phyloP scores from a whole-genome alignment of 2,888 invertebrate species.

The Pardosa pseudoannulata region DNA sequence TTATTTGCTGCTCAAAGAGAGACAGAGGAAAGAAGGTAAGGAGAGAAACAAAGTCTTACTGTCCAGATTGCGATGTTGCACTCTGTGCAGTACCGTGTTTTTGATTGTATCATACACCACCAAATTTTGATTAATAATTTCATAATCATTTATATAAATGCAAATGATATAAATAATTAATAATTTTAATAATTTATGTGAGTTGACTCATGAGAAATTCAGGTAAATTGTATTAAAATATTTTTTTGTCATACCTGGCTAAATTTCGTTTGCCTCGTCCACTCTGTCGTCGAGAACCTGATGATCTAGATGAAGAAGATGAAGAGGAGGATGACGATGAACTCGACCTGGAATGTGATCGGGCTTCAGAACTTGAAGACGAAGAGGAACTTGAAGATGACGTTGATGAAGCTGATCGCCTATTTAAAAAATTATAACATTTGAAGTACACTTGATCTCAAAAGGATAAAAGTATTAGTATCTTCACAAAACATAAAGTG shows the following conservation, averaged over 20 bases:
- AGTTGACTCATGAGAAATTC: not conserved
- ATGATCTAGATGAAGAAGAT: conserved; percentile 82
- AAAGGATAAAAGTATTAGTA: no score
- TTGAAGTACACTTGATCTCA: no score
- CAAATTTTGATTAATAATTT: not conserved
- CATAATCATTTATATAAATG: not conserved
- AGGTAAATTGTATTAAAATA: not conserved
- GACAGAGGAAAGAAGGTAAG: conserved; percentile 1
- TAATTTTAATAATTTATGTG: not conserved
- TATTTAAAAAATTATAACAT: conserved; percentile 2
- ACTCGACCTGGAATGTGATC: conserved; percentile 75
- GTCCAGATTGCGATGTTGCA: conserved; percentile 11
- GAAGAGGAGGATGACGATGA: conserved; percentile 83
- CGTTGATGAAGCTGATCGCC: conserved; percentile 44
- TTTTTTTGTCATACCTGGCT: conserved; percentile 46
- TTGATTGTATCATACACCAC: conserved; percentile 1
- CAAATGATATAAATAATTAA: not conserved
- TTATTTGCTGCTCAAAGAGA: conserved; percentile 14
- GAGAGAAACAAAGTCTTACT: not conserved
- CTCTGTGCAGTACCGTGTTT: conserved; percentile 24
- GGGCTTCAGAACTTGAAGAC: conserved; percentile 64
- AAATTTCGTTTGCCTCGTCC: conserved; percentile 74
- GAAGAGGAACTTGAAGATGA: conserved; percentile 62
- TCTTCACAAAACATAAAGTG: no score
- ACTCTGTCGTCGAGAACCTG: conserved; percentile 75